Evolutionary conservation across 2,797 vertebrate species (phyloP), one percentile per base, ranked within the genome.

Genomic region (Vipera latastei): DNA sequence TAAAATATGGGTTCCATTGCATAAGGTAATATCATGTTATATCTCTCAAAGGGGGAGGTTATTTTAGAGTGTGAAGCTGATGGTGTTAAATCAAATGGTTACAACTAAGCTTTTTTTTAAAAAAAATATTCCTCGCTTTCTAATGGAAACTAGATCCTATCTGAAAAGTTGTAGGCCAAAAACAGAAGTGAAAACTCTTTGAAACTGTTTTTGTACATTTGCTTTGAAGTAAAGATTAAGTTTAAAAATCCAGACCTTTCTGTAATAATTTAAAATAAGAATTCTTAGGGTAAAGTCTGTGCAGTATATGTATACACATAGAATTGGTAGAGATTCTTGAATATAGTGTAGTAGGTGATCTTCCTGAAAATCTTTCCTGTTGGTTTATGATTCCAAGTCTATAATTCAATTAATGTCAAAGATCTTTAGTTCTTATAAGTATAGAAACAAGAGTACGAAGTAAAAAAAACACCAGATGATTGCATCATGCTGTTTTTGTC

Each of bases 21-120:
- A 93, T 0, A 78, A 22, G 92, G 91, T 85, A 69, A 88, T 93
- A 95, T 88, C 48, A 59, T 91, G 90, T 92, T 88, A 94, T 65
- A 91, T 88, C 87, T 95, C 94, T 94, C 48, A 86, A 94, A 94
- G 96, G 88, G 90, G 93, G 93, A 44, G 20, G 57, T 88, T 94
- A 48, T 94, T 96, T 55, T 65, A 55, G 18, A 89, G 87, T 94
- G 53, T 61, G 94, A 93, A 92, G 61, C 26, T 95, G 57, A 83
- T 85, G 48, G 92, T 96, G 88, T 92, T 92, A 95, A 96, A 94
- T 94, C 86, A 92, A 94, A 94, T 87, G 4, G 61, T 91, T 87
- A 94, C 88, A 92, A 53, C 0, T 94, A 93, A 92, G 51, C 69
- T 95, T 93, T 91, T 95, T 92, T 69, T 95, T 73, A 86, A 60